Percentiles rank a stretch among this genome's conserved stretches.
These are phyloP conservation scores for Drosophila littoralis DNA, from an alignment of 1,140 invertebrate species.

Conservation along the genomic window DNA sequence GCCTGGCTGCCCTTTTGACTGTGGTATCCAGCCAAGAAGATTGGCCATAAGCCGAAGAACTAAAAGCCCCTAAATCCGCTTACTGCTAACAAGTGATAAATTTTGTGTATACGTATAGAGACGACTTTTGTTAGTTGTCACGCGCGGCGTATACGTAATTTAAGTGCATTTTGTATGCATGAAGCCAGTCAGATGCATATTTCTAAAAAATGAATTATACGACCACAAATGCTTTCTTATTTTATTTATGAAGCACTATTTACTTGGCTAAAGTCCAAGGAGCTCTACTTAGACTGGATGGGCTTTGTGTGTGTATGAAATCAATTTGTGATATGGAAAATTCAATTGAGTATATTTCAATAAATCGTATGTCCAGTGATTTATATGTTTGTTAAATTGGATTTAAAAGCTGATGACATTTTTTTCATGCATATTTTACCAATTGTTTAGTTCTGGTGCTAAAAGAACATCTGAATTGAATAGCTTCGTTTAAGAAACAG, in stretches of 20 bases:
- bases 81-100: slow-evolving; percentile 43
- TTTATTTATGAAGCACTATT: slow-evolving; percentile 18
- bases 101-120: slow-evolving; percentile 7
- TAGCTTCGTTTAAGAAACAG: not conserved
- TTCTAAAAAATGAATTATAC: slow-evolving; percentile 29
- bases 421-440: not conserved
- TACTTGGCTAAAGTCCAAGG: slow-evolving; percentile 4
- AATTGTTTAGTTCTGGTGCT: no score
- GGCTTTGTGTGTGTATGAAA: not conserved
- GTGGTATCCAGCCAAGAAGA: not conserved
- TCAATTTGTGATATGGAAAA: slow-evolving; percentile 1
- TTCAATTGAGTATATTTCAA: slow-evolving; percentile 6
- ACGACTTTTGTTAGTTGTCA: not conserved
- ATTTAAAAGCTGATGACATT: not conserved
- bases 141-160: slow-evolving; percentile 40
- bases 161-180: slow-evolving; percentile 25
- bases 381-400: not conserved
- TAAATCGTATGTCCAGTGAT: not conserved
- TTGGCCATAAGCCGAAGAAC: slow-evolving; percentile 24
- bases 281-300: not conserved
- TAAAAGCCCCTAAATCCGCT: slow-evolving; percentile 27
- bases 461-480: not conserved
- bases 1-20: slow-evolving; percentile 21
- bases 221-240: slow-evolving; percentile 1
- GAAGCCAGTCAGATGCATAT: slow-evolving; percentile 3